phyloP scores from a whole-genome alignment of 2,888 invertebrate species.

The Pelosia muscerda region DNA sequence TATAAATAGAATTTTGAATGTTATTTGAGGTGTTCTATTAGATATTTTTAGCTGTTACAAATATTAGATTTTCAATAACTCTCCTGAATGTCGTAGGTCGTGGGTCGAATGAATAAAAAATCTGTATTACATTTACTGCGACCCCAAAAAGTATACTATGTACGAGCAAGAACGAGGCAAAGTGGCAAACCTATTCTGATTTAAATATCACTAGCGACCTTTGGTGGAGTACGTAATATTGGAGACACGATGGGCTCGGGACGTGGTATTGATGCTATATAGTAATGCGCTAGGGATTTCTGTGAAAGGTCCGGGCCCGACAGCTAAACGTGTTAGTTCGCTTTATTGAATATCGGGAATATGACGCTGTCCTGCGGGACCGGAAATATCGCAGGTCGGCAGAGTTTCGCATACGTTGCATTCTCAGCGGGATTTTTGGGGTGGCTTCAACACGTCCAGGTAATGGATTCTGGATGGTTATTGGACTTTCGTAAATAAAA shows the following conservation, averaged over 20 bases:
- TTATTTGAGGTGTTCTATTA: neutral
- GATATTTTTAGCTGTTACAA: neutral
- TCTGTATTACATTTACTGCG: constrained; percentile 45
- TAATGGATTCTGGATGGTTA: constrained; percentile 66
- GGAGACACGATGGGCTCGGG: constrained; percentile 43
- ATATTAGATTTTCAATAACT: neutral
- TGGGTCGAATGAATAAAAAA: constrained; percentile 37
- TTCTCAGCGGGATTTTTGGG: constrained; percentile 70
- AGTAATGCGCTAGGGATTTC: constrained; percentile 74
- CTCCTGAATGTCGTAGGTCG: neutral
- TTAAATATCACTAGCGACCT: constrained; percentile 64
- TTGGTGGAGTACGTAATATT: constrained; percentile 57
- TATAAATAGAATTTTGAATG: neutral
- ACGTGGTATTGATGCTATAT: constrained; percentile 52
- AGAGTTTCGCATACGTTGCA: constrained; percentile 65
- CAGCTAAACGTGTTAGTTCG: constrained; percentile 79
- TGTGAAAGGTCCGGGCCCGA: constrained; percentile 67
- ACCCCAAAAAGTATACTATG: constrained; percentile 19
- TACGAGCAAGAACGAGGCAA: constrained; percentile 30
- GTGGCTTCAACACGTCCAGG: constrained; percentile 62
- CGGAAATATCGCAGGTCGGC: constrained; percentile 64
- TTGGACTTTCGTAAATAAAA: constrained; percentile 48
- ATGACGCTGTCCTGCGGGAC: constrained; percentile 72
- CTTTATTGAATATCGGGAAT: constrained; percentile 81
- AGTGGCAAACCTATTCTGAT: constrained; percentile 60